Conservation (phyloP, 2,113 vertebrate genomes). For the Scytalopus superciliaris region DNA sequence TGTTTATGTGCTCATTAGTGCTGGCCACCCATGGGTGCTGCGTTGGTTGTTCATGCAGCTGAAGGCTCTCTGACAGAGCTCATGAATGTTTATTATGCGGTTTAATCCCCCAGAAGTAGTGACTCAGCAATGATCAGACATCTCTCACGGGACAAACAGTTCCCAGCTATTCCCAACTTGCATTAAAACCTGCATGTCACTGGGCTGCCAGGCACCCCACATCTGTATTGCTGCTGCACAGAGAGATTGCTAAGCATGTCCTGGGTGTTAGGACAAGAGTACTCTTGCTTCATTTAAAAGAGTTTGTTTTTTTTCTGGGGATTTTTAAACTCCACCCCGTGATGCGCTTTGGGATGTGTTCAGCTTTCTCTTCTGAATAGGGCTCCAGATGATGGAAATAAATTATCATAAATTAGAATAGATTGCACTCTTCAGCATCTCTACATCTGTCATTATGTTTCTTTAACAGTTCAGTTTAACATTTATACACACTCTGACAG, state of each 20-base stretch:
- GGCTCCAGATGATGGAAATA: conserved; percentile 69
- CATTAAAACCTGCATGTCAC: not conserved
- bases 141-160: conserved; percentile 27
- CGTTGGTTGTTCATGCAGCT: not conserved
- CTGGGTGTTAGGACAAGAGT: conserved; percentile 34
- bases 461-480: conserved; percentile 72
- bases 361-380: conserved; percentile 66
- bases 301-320: not conserved
- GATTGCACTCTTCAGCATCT: conserved; percentile 72
- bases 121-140: conserved; percentile 36
- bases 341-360: conserved; percentile 62
- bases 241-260: conserved; percentile 27
- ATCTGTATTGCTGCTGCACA: conserved; percentile 1
- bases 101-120: conserved; percentile 1
- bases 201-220: not conserved
- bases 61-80: conserved; percentile 9
- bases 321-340: conserved; percentile 42
- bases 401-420: conserved; percentile 74
- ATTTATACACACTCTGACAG: conserved; percentile 71
- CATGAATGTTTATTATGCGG: not conserved
- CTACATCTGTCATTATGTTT: conserved; percentile 72
- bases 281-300: conserved; percentile 13
- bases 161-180: conserved; percentile 15
- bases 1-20: not conserved
- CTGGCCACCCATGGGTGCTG: conserved; percentile 6